Evolutionary conservation across 2,888 invertebrate genomes (phyloP).

Genomic region (Dorcus parallelipipedus): DNA sequence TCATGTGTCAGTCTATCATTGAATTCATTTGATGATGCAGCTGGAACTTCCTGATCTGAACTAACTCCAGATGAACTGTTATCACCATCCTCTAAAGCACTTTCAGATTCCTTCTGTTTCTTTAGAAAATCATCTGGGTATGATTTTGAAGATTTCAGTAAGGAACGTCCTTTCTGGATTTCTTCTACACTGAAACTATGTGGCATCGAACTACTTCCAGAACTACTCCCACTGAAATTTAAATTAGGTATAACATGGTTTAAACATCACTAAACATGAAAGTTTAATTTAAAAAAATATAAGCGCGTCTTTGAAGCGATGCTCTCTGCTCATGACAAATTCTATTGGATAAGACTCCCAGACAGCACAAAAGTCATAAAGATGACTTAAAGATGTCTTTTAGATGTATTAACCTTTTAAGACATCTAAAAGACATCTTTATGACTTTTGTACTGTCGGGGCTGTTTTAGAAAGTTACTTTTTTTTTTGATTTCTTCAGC

Average conservation of each 20-base stretch:
- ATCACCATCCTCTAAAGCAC: constrained; percentile 71
- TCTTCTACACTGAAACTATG: constrained; percentile 87
- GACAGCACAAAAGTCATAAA: too few relatives aligned
- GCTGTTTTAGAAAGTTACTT: too few relatives aligned
- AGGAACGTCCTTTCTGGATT: constrained; percentile 81
- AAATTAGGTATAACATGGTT: not conserved
- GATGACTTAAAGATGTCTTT: too few relatives aligned
- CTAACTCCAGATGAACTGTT: constrained; percentile 87
- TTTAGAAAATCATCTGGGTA: constrained; percentile 78
- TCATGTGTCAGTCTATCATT: constrained; percentile 40
- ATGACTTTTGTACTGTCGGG: too few relatives aligned
- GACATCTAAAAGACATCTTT: too few relatives aligned
- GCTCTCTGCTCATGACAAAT: too few relatives aligned
- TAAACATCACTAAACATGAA: not conserved
- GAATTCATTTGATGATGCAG: constrained; percentile 49
- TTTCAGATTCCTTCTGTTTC: constrained; percentile 46
- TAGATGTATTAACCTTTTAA: too few relatives aligned
- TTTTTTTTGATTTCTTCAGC: too few relatives aligned
- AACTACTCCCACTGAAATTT: constrained; percentile 63
- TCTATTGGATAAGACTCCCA: too few relatives aligned
- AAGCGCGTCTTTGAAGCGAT: too few relatives aligned
- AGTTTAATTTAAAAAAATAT: not conserved
- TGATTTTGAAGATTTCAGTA: constrained; percentile 81
- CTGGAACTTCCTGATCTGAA: constrained; percentile 73
- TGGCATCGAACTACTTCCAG: constrained; percentile 71